phyloP scores from a whole-genome alignment of 2,888 invertebrate species.

The Nymphalis polychloros region DNA sequence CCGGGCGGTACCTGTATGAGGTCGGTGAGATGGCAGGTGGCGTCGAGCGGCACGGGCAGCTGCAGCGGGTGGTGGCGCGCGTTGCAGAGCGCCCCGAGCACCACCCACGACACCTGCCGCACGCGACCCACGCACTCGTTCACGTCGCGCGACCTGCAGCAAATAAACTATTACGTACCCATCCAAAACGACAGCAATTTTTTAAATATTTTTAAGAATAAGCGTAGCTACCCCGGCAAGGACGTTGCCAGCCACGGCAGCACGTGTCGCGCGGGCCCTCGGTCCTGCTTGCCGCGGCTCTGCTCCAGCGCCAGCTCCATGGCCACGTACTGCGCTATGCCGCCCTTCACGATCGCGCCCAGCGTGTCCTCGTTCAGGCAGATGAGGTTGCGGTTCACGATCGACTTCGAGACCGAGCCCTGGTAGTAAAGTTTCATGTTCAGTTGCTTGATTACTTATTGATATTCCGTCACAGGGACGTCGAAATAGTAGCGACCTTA shows the following conservation, averaged over 20 bases:
- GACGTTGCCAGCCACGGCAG: slow-evolving; percentile 90
- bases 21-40: slow-evolving; percentile 97
- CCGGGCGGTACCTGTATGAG: slow-evolving; percentile 88
- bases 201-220: too few relatives aligned
- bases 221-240: slow-evolving; percentile 55
- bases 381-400: slow-evolving; percentile 77
- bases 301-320: slow-evolving; percentile 96
- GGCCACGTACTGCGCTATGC: slow-evolving; percentile 95
- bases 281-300: slow-evolving; percentile 85
- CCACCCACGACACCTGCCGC: slow-evolving; percentile 96
- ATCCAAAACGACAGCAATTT: too few relatives aligned
- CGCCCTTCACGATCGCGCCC: slow-evolving; percentile 97
- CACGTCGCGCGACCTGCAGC: slow-evolving; percentile 90
- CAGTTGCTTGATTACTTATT: not conserved
- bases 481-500: slow-evolving; percentile 84
- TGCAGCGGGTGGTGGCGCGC: slow-evolving; percentile 84
- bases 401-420: slow-evolving; percentile 77
- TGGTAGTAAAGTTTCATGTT: slow-evolving; percentile 38
- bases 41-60: slow-evolving; percentile 97
- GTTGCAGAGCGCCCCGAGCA: slow-evolving; percentile 96
- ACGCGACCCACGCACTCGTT: slow-evolving; percentile 97
- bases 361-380: slow-evolving; percentile 97
- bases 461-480: not conserved
- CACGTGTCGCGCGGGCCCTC: slow-evolving; percentile 53
- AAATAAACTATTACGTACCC: not conserved